These are phyloP conservation scores for Catamblyrhynchus diadema DNA, from an alignment of 2,797 vertebrate species.

Conservation along the genomic window DNA sequence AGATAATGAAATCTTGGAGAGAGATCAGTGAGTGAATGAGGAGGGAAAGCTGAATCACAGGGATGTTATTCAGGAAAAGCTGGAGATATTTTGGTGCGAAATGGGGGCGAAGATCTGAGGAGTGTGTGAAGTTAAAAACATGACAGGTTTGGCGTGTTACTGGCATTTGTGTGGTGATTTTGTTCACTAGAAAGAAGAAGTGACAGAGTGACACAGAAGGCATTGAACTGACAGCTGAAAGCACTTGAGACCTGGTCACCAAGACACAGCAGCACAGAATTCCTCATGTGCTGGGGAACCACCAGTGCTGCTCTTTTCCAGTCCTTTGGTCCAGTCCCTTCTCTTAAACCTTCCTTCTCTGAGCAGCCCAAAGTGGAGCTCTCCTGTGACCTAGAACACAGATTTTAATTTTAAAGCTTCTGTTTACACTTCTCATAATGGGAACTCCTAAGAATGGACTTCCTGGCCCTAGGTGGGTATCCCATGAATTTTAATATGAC, in stretches of 20 bases:
- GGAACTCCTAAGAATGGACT: neutral
- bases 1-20: neutral
- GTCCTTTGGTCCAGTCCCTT: neutral
- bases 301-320: neutral
- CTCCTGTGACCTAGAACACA: neutral
- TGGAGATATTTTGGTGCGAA: neutral
- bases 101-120: neutral
- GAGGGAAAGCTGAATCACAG: neutral
- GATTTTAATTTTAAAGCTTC: neutral
- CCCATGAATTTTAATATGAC: slow-evolving; percentile 24
- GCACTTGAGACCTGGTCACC: neutral
- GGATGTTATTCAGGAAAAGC: neutral
- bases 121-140: neutral
- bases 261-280: neutral
- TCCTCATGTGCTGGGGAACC: neutral
- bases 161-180: neutral
- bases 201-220: neutral
- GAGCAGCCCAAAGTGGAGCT: neutral
- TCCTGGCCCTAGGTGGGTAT: neutral
- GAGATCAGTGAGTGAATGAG: neutral
- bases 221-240: neutral
- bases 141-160: neutral
- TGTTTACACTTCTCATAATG: neutral
- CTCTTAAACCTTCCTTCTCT: neutral
- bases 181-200: neutral